Evolutionary conservation across 2,797 vertebrate species (phyloP).

Genomic region (Trachurus trachurus): DNA sequence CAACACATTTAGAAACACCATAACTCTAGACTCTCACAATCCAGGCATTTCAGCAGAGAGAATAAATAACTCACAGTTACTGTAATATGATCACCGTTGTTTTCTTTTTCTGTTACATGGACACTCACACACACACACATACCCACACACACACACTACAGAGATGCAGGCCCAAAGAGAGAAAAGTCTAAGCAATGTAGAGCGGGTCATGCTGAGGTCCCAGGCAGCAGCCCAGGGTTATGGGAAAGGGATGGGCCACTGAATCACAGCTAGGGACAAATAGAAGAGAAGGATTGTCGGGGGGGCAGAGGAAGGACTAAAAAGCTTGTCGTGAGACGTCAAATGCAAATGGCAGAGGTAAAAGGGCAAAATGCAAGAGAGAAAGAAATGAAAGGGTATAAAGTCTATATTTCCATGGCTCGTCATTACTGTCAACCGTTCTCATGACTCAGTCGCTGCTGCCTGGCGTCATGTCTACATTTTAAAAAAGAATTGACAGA

Average conservation of each 20-base stretch:
- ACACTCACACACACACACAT: slow-evolving; percentile 21
- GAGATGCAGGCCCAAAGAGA: slow-evolving; percentile 46
- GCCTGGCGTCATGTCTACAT: neutral
- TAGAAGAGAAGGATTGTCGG: slow-evolving; percentile 43
- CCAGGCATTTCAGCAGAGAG: slow-evolving; percentile 42
- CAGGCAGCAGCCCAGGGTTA: slow-evolving; percentile 71
- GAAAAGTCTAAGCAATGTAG: slow-evolving; percentile 47
- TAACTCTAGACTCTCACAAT: slow-evolving; percentile 46
- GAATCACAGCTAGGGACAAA: slow-evolving; percentile 49
- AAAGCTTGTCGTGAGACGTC: slow-evolving; percentile 11
- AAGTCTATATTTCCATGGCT: slow-evolving; percentile 6
- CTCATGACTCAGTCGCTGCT: slow-evolving; percentile 11
- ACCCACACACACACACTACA: slow-evolving; percentile 28
- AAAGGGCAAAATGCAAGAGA: slow-evolving; percentile 22
- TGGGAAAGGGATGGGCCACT: slow-evolving; percentile 76
- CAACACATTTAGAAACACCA: slow-evolving; percentile 42
- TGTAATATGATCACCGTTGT: slow-evolving; percentile 56
- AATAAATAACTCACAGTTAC: slow-evolving; percentile 61
- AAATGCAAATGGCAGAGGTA: slow-evolving; percentile 41
- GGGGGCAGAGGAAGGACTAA: slow-evolving; percentile 29
- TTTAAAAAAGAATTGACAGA: neutral
- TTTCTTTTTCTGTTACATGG: slow-evolving; percentile 35
- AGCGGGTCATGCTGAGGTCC: slow-evolving; percentile 67
- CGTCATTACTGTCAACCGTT: slow-evolving; percentile 6
- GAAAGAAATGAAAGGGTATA: neutral